These are phyloP conservation scores for Drosophila glabriapex DNA, from an alignment of 2,888 invertebrate species.

Conservation along the genomic window DNA sequence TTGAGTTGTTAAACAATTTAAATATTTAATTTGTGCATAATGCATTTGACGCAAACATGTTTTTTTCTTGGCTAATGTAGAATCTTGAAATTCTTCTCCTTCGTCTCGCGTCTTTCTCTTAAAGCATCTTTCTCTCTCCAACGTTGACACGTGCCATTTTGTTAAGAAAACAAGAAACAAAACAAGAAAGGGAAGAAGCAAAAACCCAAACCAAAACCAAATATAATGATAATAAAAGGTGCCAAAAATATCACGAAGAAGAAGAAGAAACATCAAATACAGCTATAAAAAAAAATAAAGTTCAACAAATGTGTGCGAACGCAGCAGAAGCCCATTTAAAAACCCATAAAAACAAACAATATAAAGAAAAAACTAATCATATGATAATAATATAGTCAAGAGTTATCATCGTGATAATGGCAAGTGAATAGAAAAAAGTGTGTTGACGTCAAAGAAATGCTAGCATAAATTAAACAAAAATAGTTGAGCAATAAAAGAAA, in stretches of 20 bases:
- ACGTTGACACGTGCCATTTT: conserved; percentile 59
- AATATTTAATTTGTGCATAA: conserved; percentile 41
- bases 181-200: conserved; percentile 31
- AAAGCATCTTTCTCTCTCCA: background rate
- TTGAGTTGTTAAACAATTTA: conserved; percentile 27
- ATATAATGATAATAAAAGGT: conserved; percentile 47
- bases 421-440: conserved; percentile 22
- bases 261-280: conserved; percentile 14
- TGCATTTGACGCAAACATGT: conserved; percentile 49
- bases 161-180: conserved; percentile 15
- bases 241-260: conserved; percentile 32
- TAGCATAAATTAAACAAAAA: conserved; percentile 46
- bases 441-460: conserved; percentile 49
- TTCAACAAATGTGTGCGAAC: conserved; percentile 27
- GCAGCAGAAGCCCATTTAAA: conserved; percentile 18
- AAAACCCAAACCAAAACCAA: conserved; percentile 26
- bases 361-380: conserved; percentile 33
- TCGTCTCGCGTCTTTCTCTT: background rate
- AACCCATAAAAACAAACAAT: conserved; percentile 25
- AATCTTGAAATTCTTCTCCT: conserved; percentile 28
- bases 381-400: conserved; percentile 13
- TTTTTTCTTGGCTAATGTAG: conserved; percentile 20
- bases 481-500: conserved; percentile 10
- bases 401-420: conserved; percentile 38
- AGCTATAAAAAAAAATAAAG: conserved; percentile 33